These are phyloP conservation scores for Cephus rjabovi DNA, from an alignment of 2,888 invertebrate species.

Conservation along the genomic window DNA sequence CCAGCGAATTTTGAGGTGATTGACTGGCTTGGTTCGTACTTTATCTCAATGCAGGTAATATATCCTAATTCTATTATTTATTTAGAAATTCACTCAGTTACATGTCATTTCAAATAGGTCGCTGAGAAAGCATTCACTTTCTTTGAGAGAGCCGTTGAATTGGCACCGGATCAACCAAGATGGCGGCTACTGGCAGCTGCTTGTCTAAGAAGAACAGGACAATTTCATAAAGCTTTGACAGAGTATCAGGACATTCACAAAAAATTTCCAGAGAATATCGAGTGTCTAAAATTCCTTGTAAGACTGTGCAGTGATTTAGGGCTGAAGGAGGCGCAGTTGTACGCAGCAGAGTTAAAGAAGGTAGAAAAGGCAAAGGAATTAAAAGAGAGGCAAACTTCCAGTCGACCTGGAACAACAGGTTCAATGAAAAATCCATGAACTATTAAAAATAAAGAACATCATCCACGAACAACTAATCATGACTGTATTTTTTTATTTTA, in stretches of 20 bases:
- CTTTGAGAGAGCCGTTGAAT: conserved; percentile 80
- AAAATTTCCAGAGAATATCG: conserved; percentile 94
- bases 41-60: conserved; percentile 80
- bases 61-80: background rate
- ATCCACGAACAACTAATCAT: background rate
- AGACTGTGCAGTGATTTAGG: conserved; percentile 91
- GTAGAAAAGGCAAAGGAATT: conserved; percentile 71
- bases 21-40: conserved; percentile 91
- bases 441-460: background rate
- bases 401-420: conserved; percentile 67
- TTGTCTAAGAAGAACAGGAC: conserved; percentile 85
- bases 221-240: conserved; percentile 84
- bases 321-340: conserved; percentile 88
- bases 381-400: conserved; percentile 71
- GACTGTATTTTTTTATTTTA: conserved; percentile 5
- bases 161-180: conserved; percentile 74
- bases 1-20: conserved; percentile 74
- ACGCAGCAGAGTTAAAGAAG: conserved; percentile 86
- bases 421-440: background rate
- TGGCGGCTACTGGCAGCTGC: conserved; percentile 89
- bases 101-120: conserved; percentile 63
- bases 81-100: conserved; percentile 1
- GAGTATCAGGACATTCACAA: conserved; percentile 88
- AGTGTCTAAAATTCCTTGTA: conserved; percentile 91
- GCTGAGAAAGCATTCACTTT: conserved; percentile 87